Evolutionary conservation across 1,140 invertebrate species (phyloP).

Genomic region (Cotesia typhae): DNA sequence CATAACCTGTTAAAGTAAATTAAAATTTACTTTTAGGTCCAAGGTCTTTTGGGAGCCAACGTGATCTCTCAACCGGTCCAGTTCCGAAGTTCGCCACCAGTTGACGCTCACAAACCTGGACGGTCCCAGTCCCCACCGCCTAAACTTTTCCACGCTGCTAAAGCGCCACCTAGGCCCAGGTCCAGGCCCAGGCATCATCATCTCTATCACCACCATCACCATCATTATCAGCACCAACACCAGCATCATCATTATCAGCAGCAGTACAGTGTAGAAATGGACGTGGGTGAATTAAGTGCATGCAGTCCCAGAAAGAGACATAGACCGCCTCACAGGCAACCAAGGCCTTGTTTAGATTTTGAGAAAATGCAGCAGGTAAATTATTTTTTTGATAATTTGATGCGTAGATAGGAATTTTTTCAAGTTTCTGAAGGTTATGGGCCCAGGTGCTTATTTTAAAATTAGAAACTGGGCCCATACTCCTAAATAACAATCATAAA

Average conservation of each 20-base stretch:
- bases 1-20: not conserved
- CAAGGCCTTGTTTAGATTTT: conserved; percentile 91
- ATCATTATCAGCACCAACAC: conserved; percentile 41
- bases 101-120: conserved; percentile 84
- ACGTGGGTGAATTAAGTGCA: conserved; percentile 61
- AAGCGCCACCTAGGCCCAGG: conserved; percentile 48
- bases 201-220: conserved; percentile 46
- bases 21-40: conserved; percentile 56
- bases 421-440: too few species aligned
- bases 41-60: conserved; percentile 68
- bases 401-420: too few species aligned
- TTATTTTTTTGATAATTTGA: conserved; percentile 14
- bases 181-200: conserved; percentile 53
- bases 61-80: conserved; percentile 78
- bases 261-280: conserved; percentile 48
- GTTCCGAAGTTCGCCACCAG: conserved; percentile 88
- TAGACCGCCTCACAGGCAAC: conserved; percentile 72
- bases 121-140: conserved; percentile 76
- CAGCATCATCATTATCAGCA: conserved; percentile 44
- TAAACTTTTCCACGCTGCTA: conserved; percentile 76
- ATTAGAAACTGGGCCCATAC: not conserved
- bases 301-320: conserved; percentile 72
- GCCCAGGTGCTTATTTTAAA: too few species aligned
- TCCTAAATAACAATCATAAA: too few species aligned
- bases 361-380: conserved; percentile 95